Evolutionary conservation across 2,113 vertebrate species (phyloP).

Genomic region (Gopherus evgoodei): DNA sequence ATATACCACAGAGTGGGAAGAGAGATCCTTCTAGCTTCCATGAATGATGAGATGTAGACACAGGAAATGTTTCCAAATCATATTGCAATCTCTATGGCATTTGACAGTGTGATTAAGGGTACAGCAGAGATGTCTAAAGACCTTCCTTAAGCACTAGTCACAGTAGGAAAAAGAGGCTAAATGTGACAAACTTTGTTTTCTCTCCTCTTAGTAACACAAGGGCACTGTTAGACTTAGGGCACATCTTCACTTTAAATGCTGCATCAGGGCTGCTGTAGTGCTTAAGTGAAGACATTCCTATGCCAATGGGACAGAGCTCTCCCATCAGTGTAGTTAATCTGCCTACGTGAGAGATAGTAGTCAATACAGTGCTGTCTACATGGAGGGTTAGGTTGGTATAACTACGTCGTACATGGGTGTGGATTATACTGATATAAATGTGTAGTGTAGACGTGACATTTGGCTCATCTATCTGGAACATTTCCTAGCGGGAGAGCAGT

Average conservation of each 20-base stretch:
- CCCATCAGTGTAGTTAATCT: too few species aligned
- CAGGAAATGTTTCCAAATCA: background rate
- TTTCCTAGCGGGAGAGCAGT: background rate
- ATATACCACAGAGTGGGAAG: background rate
- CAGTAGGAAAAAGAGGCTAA: background rate
- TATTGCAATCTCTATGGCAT: background rate
- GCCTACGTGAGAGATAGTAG: too few species aligned
- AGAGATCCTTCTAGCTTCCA: background rate
- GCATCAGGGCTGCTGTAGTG: too few species aligned
- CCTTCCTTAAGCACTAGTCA: background rate
- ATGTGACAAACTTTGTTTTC: background rate
- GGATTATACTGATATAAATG: too few species aligned
- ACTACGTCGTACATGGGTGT: too few species aligned
- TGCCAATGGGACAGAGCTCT: too few species aligned
- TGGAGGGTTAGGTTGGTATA: too few species aligned
- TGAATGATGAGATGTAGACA: background rate
- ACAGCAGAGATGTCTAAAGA: background rate
- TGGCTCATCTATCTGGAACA: background rate
- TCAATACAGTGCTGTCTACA: too few species aligned
- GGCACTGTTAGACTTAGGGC: background rate
- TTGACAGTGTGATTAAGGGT: background rate
- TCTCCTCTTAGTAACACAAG: background rate
- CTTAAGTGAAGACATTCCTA: too few species aligned
- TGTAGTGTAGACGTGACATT: background rate
- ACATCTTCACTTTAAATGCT: too few species aligned